Evolutionary conservation across 2,797 vertebrate species (phyloP).

Genomic region (Lophius americanus): DNA sequence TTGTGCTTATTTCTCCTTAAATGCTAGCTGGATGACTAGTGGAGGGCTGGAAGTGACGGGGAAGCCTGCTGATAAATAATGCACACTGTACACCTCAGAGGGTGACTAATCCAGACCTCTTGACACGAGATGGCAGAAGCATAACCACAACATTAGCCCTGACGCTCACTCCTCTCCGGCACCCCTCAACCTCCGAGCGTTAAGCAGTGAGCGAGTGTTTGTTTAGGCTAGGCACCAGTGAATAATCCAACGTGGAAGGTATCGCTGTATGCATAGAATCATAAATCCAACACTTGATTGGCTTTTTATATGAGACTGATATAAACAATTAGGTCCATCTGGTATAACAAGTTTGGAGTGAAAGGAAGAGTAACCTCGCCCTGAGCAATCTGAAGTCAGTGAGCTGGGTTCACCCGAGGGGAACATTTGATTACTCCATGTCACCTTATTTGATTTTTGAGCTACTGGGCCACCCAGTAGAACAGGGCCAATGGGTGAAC

Average conservation of each 20-base stretch:
- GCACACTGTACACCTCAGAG: conserved; percentile 60
- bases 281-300: conserved; percentile 14
- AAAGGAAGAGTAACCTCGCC: conserved; percentile 38
- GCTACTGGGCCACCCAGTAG: conserved; percentile 39
- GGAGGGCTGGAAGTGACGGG: conserved; percentile 39
- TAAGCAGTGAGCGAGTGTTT: not conserved
- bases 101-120: conserved; percentile 76
- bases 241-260: no score
- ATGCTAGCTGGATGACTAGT: conserved; percentile 54
- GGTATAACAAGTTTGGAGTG: conserved; percentile 36
- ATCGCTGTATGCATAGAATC: not conserved
- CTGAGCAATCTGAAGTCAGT: conserved; percentile 21
- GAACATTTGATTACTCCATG: conserved; percentile 47
- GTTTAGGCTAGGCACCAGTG: no score
- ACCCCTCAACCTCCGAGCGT: conserved; percentile 7
- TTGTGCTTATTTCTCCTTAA: conserved; percentile 43
- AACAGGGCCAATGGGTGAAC: conserved; percentile 12
- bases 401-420: conserved; percentile 47
- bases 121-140: conserved; percentile 60
- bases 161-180: conserved; percentile 10
- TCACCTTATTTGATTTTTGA: conserved; percentile 10
- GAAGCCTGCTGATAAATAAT: conserved; percentile 76
- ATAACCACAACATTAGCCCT: conserved; percentile 47
- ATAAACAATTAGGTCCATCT: not conserved
- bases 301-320: not conserved